These are phyloP conservation scores for Scelioninae gen. 2 DNA, from an alignment of 2,888 invertebrate genomes.

Conservation along the genomic window DNA sequence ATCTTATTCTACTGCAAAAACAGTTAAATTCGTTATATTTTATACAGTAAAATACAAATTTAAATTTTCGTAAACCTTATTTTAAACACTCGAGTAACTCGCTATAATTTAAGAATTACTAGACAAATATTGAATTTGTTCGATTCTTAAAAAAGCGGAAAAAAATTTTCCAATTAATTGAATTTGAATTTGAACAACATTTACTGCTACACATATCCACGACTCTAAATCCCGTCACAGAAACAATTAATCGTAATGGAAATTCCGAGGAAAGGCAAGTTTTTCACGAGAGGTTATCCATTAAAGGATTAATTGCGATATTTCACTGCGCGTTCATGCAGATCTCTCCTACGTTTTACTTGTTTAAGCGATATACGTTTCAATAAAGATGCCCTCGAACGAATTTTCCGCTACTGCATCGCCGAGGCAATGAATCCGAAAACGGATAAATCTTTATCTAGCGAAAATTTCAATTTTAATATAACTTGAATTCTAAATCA, in stretches of 20 bases:
- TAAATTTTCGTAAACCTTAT: no score
- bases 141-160: no score
- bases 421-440: slow-evolving; percentile 42
- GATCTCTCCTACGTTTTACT: slow-evolving; percentile 37
- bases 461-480: slow-evolving; percentile 55
- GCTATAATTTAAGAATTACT: no score
- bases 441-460: slow-evolving; percentile 49
- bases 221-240: slow-evolving; percentile 24
- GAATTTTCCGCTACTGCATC: slow-evolving; percentile 44
- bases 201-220: slow-evolving; percentile 12
- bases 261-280: slow-evolving; percentile 31
- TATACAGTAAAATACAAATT: no score
- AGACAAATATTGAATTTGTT: no score
- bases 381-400: slow-evolving; percentile 39
- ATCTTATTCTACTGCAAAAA: no score
- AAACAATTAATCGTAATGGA: slow-evolving; percentile 44
- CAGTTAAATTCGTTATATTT: no score
- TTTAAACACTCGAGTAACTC: no score
- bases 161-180: no score
- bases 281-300: slow-evolving; percentile 38
- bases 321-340: slow-evolving; percentile 41
- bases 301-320: slow-evolving; percentile 50
- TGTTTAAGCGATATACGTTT: slow-evolving; percentile 42
- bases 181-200: no score
- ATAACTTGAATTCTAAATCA: slow-evolving; percentile 54